These are phyloP conservation scores for Loriculus beryllinus DNA, from an alignment of 2,797 vertebrate genomes.

Conservation along the genomic window DNA sequence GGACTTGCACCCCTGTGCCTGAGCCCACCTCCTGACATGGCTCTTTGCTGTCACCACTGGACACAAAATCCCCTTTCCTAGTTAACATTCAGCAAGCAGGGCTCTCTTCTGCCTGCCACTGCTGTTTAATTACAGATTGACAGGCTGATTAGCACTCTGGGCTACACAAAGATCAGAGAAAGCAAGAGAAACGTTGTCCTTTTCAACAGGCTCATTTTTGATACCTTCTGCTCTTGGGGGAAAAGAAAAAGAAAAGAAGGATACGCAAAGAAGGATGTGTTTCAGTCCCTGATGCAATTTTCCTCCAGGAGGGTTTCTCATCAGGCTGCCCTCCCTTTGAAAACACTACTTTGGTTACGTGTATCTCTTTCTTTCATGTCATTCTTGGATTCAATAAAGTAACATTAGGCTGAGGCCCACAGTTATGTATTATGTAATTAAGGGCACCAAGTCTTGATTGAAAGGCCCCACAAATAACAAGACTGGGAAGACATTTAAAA, in stretches of 20 bases:
- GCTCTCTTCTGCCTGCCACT: constrained; percentile 26
- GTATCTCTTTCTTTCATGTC: not conserved
- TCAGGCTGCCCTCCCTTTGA: constrained; percentile 41
- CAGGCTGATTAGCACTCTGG: constrained; percentile 64
- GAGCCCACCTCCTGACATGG: not conserved
- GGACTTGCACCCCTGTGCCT: not conserved
- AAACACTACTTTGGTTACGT: constrained; percentile 25
- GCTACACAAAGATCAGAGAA: constrained; percentile 44
- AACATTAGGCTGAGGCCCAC: constrained; percentile 28
- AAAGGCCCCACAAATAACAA: constrained; percentile 37
- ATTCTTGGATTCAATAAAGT: constrained; percentile 44
- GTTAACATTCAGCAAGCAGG: not conserved
- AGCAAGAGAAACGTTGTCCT: not conserved
- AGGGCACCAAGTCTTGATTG: constrained; percentile 40
- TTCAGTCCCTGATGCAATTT: constrained; percentile 10
- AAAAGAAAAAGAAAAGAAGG: not conserved
- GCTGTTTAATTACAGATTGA: constrained; percentile 67
- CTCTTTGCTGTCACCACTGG: not conserved
- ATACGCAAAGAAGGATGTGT: not conserved
- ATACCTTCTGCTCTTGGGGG: constrained; percentile 50
- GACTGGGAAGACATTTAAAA: constrained; percentile 24
- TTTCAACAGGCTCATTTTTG: constrained; percentile 34
- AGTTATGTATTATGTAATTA: constrained; percentile 55
- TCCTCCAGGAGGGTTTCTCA: constrained; percentile 47
- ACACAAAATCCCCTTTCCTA: not conserved